These are phyloP conservation scores for Taeniopygia guttata DNA, from an alignment of 2,797 vertebrate genomes.

Conservation along the genomic window DNA sequence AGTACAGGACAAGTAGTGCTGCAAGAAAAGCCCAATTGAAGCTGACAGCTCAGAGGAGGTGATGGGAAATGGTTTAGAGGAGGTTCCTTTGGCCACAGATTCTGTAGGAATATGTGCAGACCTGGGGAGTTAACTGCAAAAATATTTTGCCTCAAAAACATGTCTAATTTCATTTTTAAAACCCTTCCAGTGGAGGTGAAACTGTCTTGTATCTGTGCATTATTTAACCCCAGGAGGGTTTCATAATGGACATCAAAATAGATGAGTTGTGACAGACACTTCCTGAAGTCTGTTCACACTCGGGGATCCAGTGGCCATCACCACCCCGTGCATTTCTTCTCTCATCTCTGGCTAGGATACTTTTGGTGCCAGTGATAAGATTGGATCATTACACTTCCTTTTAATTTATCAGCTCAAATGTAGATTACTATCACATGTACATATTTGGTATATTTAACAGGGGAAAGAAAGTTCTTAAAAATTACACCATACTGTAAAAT, in stretches of 20 bases:
- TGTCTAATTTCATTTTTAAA: slow-evolving; percentile 81
- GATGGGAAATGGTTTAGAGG: slow-evolving; percentile 75
- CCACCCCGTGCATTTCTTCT: not conserved
- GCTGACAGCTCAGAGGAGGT: slow-evolving; percentile 74
- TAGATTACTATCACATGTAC: not conserved
- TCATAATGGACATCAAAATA: slow-evolving; percentile 69
- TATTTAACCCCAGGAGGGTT: slow-evolving; percentile 73
- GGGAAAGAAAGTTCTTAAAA: not conserved
- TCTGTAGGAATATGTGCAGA: slow-evolving; percentile 63
- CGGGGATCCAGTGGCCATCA: slow-evolving; percentile 26
- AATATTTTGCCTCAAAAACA: slow-evolving; percentile 80
- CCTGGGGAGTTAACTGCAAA: slow-evolving; percentile 61
- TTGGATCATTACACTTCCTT: not conserved
- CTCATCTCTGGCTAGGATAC: not conserved
- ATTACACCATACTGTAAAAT: not conserved
- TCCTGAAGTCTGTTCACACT: slow-evolving; percentile 68
- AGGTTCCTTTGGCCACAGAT: slow-evolving; percentile 71
- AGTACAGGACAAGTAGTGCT: slow-evolving; percentile 49
- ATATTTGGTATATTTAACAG: not conserved
- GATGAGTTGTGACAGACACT: slow-evolving; percentile 77
- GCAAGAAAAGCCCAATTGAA: slow-evolving; percentile 66
- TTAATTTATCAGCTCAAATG: not conserved
- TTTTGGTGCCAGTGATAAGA: not conserved
- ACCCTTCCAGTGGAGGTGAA: slow-evolving; percentile 76
- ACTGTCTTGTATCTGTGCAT: slow-evolving; percentile 72